A percentile compares a stretch with the other conserved stretches of the same genome.
phyloP scores from a whole-genome alignment of 2,113 vertebrate species.

The Otolemur garnettii region DNA sequence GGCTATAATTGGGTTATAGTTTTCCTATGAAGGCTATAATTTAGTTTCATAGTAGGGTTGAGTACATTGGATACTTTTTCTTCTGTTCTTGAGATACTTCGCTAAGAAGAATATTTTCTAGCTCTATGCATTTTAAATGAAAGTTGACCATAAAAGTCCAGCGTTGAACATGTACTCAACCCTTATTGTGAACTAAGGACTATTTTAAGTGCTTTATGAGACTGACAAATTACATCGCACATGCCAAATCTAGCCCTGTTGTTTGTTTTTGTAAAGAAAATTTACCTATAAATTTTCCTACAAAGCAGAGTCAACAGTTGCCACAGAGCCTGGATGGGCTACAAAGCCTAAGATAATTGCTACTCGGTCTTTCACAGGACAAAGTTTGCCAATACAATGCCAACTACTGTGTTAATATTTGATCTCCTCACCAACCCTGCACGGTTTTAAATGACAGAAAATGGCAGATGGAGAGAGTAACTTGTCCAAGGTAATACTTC shows the following conservation, averaged over 20 bases:
- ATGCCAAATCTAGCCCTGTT: neutral
- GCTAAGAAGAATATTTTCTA: too few species aligned
- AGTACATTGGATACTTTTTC: too few species aligned
- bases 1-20: too few species aligned
- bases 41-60: too few species aligned
- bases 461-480: accelerated
- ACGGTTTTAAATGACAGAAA: neutral
- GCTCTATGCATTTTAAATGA: conserved; percentile 27
- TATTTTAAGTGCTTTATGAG: neutral
- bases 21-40: too few species aligned
- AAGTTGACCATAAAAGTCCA: neutral
- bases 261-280: neutral
- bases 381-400: neutral
- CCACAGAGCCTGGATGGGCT: neutral
- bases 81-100: too few species aligned
- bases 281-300: neutral
- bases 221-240: neutral
- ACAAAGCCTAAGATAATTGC: neutral
- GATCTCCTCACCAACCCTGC: accelerated
- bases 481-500: neutral
- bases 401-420: neutral
- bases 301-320: neutral
- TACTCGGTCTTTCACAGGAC: neutral
- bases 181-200: neutral
- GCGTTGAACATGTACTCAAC: too few species aligned